A percentile compares a stretch with the other conserved stretches of the same genome.
Conservation (phyloP, 2,797 vertebrate genomes). For the Eulemur coronatus region DNA sequence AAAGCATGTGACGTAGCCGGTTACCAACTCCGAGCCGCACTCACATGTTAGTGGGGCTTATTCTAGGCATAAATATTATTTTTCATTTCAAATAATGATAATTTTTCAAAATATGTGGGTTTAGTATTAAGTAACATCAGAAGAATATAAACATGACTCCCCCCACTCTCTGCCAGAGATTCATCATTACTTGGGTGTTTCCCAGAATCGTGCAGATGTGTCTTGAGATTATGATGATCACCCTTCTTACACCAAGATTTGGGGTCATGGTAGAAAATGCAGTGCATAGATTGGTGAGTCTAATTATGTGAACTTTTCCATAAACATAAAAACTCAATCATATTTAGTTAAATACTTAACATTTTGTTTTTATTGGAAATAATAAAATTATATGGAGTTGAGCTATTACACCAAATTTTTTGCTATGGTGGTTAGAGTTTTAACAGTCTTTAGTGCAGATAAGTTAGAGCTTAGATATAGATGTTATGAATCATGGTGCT, state of each 20-base stretch:
- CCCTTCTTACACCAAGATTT: not conserved
- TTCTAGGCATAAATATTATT: not conserved
- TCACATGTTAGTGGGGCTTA: not conserved
- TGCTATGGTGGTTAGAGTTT: not conserved
- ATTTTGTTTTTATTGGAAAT: conserved; percentile 42
- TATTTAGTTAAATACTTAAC: not conserved
- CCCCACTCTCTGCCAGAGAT: not conserved
- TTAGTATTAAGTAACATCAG: not conserved
- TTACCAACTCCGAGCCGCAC: rapidly evolving
- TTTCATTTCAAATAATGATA: not conserved
- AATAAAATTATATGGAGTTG: conserved; percentile 41
- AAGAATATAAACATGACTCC: not conserved
- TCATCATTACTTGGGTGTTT: not conserved
- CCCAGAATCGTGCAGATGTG: not conserved
- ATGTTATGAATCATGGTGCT: not conserved
- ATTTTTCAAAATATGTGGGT: not conserved
- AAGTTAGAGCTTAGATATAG: not conserved
- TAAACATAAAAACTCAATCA: not conserved
- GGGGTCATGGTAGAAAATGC: not conserved
- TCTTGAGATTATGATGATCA: not conserved
- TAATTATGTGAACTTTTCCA: not conserved
- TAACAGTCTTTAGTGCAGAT: not conserved
- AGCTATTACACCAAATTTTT: not conserved
- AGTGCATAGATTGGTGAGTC: not conserved
- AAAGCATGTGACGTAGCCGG: not conserved